Conservation (phyloP, 1,140 invertebrate species). For the Paralvinella palmiformis region DNA sequence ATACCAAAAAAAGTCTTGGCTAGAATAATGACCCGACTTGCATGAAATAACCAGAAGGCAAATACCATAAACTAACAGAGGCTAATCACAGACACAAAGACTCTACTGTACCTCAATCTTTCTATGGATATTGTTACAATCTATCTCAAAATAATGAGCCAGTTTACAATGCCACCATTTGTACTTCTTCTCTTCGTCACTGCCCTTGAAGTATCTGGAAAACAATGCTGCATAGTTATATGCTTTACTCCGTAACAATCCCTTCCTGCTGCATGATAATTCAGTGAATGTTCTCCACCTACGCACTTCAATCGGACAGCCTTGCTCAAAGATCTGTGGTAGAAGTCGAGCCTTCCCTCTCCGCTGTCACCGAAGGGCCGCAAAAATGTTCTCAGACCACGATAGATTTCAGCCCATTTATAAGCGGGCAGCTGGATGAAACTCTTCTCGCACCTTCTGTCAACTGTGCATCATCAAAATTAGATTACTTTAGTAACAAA, state of each 20-base stretch:
- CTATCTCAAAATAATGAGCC: slow-evolving; percentile 6
- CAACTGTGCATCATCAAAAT: neutral
- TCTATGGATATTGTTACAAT: neutral
- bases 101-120: slow-evolving; percentile 6
- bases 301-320: slow-evolving; percentile 8
- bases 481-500: too few species aligned
- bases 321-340: slow-evolving; percentile 15
- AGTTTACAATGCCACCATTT: slow-evolving; percentile 41
- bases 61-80: too few species aligned
- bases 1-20: too few species aligned
- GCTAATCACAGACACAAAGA: too few species aligned
- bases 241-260: slow-evolving; percentile 20
- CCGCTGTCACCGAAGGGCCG: slow-evolving; percentile 26
- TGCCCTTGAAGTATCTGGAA: slow-evolving; percentile 10
- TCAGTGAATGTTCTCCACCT: neutral
- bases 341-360: slow-evolving; percentile 29
- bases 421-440: slow-evolving; percentile 2
- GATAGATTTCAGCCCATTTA: slow-evolving; percentile 28
- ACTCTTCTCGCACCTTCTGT: neutral
- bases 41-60: too few species aligned
- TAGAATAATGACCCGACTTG: too few species aligned
- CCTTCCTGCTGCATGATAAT: slow-evolving; percentile 7
- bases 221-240: neutral
- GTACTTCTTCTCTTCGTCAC: slow-evolving; percentile 30
- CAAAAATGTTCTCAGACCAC: slow-evolving; percentile 24